Percentiles rank a stretch among this genome's conserved stretches.
phyloP scores from a whole-genome alignment of 2,797 vertebrate species.

The Gymnodraco acuticeps region DNA sequence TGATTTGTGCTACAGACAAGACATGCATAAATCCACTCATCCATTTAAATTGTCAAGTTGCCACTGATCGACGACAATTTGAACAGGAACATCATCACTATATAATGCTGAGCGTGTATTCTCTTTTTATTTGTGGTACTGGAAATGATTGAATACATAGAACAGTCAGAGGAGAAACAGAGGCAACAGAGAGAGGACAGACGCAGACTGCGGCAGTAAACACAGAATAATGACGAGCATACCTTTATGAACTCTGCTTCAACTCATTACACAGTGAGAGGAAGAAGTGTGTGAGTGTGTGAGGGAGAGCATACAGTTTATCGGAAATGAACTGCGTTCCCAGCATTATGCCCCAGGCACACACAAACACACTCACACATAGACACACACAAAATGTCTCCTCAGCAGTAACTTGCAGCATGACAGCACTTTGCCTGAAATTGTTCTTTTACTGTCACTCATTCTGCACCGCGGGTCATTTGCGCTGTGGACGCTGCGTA shows the following conservation, averaged over 20 bases:
- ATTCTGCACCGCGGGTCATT: conserved; percentile 17
- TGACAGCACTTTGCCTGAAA: conserved; percentile 27
- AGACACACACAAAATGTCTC: conserved; percentile 7
- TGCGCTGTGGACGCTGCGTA: too few relatives aligned
- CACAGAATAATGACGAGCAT: conserved; percentile 10
- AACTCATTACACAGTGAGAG: conserved; percentile 11
- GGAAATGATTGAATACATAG: neutral
- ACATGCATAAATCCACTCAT: conserved; percentile 1
- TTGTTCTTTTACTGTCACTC: conserved; percentile 50
- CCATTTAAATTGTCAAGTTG: neutral
- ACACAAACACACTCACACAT: too few relatives aligned
- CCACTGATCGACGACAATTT: neutral
- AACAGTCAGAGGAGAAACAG: neutral
- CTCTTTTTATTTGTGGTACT: conserved; percentile 3
- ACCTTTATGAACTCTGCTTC: conserved; percentile 33
- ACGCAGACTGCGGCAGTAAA: conserved; percentile 23
- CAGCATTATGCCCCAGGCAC: conserved; percentile 35
- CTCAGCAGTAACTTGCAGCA: conserved; percentile 44
- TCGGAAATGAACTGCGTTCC: conserved; percentile 44
- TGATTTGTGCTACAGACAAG: neutral
- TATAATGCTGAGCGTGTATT: neutral
- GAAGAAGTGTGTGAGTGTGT: conserved; percentile 1
- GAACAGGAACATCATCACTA: neutral
- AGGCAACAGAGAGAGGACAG: conserved; percentile 16
- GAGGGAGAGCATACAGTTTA: conserved; percentile 27